Base-by-base conservation (phyloP, 2,888 invertebrate species). In the Dasysyrphus tricinctus region DNA sequence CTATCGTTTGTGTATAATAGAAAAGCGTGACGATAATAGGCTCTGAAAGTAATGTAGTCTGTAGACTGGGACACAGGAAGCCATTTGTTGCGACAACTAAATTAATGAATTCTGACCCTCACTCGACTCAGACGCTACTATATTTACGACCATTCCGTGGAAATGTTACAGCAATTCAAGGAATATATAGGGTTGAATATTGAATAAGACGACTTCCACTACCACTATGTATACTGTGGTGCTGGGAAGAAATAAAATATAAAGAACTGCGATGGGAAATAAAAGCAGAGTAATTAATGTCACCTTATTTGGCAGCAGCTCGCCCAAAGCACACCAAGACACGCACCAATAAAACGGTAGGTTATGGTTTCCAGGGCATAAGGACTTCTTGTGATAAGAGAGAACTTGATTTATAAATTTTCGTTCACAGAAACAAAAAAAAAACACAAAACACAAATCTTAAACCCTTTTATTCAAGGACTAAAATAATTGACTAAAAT, bases 11-110 rank as follows among this genome's bases (percentile, higher is more conserved):
- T 67, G 67, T 80, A n/a, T n/a, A 85, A 83, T 85, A 61, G 80
- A 69, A 85, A 85, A 85, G 84, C 84, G 84, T 85, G 84, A 80
- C 80, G 69, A 77, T 80, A 85, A 80, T 85, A 85, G 84, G 84
- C 84, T 77, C 73, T 85, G 84, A 85, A 85, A 84, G 80, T 84
- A 79, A 85, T 85, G 76, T 76, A 80, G 84, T 85, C 76, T 76
- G 59, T 37, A 84, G 76, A 80, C 67, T 80, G 76, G 67, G 84
- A 85, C 76, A 80, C 84, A 77, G 80, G 84, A 80, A 85, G 80
- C 84, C 84, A 85, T 85, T 85, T 85, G 80, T 77, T 80, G 77
- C 80, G 84, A 85, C 84, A 85, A 77, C 73, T 80, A 69, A 80
- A 80, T 80, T 85, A 85, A 85, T 85, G 84, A 80, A 80, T 80